Evolutionary conservation across 2,888 invertebrate species (phyloP).

Genomic region (Orchesellides sinensis): DNA sequence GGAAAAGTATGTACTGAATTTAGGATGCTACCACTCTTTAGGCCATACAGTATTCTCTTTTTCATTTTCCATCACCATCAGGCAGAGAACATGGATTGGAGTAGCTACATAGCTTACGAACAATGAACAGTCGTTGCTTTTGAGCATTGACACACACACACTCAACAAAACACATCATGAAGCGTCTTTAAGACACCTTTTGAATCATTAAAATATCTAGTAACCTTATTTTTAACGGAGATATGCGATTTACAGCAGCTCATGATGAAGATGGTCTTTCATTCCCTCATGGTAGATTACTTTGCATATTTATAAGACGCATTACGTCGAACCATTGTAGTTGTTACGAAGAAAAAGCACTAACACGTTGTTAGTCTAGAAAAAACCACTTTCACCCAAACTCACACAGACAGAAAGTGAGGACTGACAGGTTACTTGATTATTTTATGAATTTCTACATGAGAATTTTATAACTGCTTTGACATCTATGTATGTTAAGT

Average conservation of each 20-base stretch:
- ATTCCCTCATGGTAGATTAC: constrained; percentile 21
- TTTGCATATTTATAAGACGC: constrained; percentile 15
- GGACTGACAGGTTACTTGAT: constrained; percentile 20
- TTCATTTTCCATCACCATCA: no score
- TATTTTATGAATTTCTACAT: constrained; percentile 9
- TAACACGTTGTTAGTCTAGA: constrained; percentile 12
- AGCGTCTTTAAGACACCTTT: constrained; percentile 12
- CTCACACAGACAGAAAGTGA: background rate
- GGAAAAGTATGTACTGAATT: background rate
- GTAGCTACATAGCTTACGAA: no score
- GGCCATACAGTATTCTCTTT: no score
- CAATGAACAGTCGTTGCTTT: no score
- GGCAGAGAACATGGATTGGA: no score
- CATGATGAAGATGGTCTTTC: background rate
- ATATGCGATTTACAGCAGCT: background rate
- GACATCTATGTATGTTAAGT: constrained; percentile 6
- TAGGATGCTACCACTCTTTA: background rate
- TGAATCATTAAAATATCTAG: constrained; percentile 17
- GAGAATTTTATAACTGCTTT: constrained; percentile 4
- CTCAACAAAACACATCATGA: no score
- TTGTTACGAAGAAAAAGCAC: constrained; percentile 7
- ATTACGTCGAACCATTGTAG: background rate
- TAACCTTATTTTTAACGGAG: background rate
- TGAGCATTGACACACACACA: no score
- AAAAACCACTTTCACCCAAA: background rate